These are phyloP conservation scores for Virgularia gustaviana DNA, from an alignment of 92 coral and sea anemone species.

Conservation along the genomic window DNA sequence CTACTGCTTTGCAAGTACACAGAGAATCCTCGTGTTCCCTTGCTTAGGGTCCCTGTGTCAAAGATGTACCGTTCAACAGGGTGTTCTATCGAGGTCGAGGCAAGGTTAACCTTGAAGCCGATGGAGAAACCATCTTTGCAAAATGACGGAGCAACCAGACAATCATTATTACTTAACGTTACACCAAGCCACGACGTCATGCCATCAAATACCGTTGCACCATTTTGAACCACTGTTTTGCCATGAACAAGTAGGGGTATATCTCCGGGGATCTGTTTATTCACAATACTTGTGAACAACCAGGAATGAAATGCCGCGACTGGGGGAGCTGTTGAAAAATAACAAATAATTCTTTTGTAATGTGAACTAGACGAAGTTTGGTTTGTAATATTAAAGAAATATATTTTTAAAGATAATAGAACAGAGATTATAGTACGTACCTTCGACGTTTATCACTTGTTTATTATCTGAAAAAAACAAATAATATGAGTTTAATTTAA, in stretches of 20 bases:
- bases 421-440: no score
- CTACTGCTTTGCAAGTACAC: constrained; percentile 65
- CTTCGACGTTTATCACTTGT: no score
- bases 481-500: no score
- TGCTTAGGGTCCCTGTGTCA: constrained; percentile 80
- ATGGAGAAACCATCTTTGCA: constrained; percentile 73
- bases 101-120: constrained; percentile 66
- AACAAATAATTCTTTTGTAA: no score
- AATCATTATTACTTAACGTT: constrained; percentile 49
- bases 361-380: no score
- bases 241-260: constrained; percentile 64
- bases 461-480: no score
- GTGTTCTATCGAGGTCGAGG: constrained; percentile 47
- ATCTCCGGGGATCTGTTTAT: constrained; percentile 54
- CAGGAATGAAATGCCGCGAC: constrained; percentile 67
- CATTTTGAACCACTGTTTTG: constrained; percentile 41
- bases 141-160: constrained; percentile 63
- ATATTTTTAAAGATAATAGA: no score
- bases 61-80: constrained; percentile 62
- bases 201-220: constrained; percentile 74
- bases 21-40: constrained; percentile 69
- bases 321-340: constrained; percentile 95
- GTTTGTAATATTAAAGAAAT: no score
- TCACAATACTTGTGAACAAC: constrained; percentile 56
- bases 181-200: constrained; percentile 59